Base-by-base conservation (phyloP, 2,797 vertebrate species). In the Crocidura indochinensis region DNA sequence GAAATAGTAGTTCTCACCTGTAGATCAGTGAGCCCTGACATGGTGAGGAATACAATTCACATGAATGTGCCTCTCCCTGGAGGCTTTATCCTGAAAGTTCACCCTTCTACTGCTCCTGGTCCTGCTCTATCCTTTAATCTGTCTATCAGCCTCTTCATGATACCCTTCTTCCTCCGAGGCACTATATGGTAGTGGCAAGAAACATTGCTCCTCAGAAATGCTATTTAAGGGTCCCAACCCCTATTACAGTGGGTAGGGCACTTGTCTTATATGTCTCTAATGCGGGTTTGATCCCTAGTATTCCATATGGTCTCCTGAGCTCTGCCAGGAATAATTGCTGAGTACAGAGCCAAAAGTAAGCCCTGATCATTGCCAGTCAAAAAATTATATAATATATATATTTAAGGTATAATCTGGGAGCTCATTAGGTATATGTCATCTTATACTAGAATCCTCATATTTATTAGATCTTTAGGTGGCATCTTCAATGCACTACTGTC, bases 401-500 rank as follows among this genome's bases (percentile, higher is more conserved):
- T 84, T 84, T 89, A 20, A 14, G 19, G 19, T 53, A 11, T 64
- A 77, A 71, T 85, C 38, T 64, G 4, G 44, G 15, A 71, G 11
- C n/a, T 62, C 74, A 10, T 81, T 88, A 71, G 49, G 10, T 20
- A 68, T 86, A 20, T 3, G 73, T 14, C 0, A 17, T 2, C 27
- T 26, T 73, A 31, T 91, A 49, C 86, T 26, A 62, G 46, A 84
- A 29, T 77, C 14, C 79, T 73, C 19, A 15, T 85, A 72, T 89
- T 91, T 46, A 74, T 17, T 72, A 69, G 56, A 46, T 46, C 67
- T 86, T 47, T 56, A n/a, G 22, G 26, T 91, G 29, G 67, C 22
- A 67, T 83, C 85, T 19, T 88, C 1, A 29, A 3, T 8, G 46
- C 6, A 14, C 19, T 86, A 51, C 19, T 27, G 6, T 47, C n/a